Percentiles rank a stretch among this genome's conserved stretches.
Evolutionary conservation across 2,113 vertebrate genomes (phyloP).

Genomic region (Malurus alboscapulatus): DNA sequence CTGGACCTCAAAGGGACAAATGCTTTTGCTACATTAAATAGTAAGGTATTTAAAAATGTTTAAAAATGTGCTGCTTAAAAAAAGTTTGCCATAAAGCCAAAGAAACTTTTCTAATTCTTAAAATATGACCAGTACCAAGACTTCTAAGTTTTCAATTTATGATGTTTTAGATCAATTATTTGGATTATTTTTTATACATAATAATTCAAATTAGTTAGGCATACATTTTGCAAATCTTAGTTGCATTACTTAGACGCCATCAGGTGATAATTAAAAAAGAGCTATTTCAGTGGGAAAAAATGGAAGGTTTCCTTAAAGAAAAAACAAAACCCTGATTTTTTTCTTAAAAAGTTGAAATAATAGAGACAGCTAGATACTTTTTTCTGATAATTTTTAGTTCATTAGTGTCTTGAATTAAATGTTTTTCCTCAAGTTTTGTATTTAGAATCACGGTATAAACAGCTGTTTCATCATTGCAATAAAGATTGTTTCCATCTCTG

Average conservation of each 20-base stretch:
- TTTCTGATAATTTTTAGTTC: not conserved
- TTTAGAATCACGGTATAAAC: not conserved
- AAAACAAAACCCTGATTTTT: fast-evolving
- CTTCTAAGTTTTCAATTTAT: not conserved
- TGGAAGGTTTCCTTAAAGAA: not conserved
- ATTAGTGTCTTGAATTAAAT: not conserved
- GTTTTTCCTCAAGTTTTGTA: not conserved
- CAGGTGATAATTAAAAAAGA: not conserved
- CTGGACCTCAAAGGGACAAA: not conserved
- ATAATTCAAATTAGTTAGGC: not conserved
- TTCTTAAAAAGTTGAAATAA: not conserved
- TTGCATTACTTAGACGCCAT: not conserved
- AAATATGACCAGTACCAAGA: not conserved
- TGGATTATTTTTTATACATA: not conserved
- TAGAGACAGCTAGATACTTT: not conserved
- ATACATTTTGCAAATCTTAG: not conserved
- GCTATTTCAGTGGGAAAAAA: not conserved
- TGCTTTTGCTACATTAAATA: not conserved
- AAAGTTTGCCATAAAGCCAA: not conserved
- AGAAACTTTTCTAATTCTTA: not conserved
- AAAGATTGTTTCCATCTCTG: not conserved
- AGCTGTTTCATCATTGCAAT: not conserved
- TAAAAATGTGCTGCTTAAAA: not conserved
- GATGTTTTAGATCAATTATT: not conserved
- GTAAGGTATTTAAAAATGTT: not conserved